Base-by-base conservation (phyloP, 1,140 invertebrate species). In the Thaumatotibia leucotreta region DNA sequence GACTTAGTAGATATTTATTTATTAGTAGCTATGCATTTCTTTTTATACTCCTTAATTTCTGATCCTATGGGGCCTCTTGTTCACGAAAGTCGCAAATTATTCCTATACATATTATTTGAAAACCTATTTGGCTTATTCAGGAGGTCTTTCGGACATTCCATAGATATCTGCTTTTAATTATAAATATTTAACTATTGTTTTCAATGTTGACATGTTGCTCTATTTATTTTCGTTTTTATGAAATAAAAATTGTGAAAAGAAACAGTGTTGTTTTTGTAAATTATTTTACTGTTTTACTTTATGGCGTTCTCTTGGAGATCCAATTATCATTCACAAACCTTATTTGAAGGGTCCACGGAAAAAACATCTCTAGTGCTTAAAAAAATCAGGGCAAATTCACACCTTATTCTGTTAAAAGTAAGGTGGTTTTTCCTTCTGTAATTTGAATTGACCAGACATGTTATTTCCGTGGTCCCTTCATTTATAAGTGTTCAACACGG, bases 151-250 rank as follows among this genome's bases (percentile, higher is more conserved):
- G 52, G 52, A 29, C 52, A 58, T 58, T 58, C 52, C 52, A 58
- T 58, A 29, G 23, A 58, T 29, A 29, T 29, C 52, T 58, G 52
- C 23, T 31, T 58, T 27, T 58, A 58, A 27, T 58, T 27, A 6
- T 11, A 14, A 8, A 14, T 27, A 5, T 14, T 27, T 58, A 29
- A 45, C 54, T 64, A 66, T 72, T 74, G 74, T 69, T 71, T 64
- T 64, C 54, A 31, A 52, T 70, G 70, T 32, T 52, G 64, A 63
- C 68, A 72, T 70, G 63, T 67, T 75, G 70, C 66, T 79, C 72
- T 70, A 72, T 68, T 54, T 70, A 68, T 70, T 66, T 74, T 69
- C 65, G 74, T 70, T 75, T 67, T 78, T 79, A 75, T 79, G 66
- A 65, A 69, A 74, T 63, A 63, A 82, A 77, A 75, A 20, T 45